Conservation (phyloP, 2,797 vertebrate genomes). For the Rhinophrynus dorsalis region DNA sequence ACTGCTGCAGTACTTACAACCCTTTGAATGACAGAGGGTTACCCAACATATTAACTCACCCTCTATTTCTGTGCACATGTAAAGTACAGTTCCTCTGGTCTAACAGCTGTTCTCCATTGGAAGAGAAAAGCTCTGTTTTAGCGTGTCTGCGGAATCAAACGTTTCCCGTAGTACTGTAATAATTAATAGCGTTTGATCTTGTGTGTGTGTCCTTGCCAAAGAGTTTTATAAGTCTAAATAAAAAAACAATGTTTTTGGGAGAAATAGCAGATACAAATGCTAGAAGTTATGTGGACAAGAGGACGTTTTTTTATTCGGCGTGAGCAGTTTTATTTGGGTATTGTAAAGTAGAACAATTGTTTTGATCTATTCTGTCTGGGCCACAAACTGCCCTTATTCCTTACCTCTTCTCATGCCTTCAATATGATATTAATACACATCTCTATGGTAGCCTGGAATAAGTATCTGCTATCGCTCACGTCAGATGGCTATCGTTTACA, state of each 20-base stretch:
- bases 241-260: slow-evolving; percentile 1
- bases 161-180: slow-evolving; percentile 36
- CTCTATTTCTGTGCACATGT: too few species aligned
- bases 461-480: too few species aligned
- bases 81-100: background rate
- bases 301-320: background rate
- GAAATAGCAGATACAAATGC: slow-evolving; percentile 8
- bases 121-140: slow-evolving; percentile 1
- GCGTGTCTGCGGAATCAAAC: slow-evolving; percentile 23
- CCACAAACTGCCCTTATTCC: background rate
- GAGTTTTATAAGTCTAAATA: slow-evolving; percentile 8
- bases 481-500: too few species aligned
- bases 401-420: slow-evolving; percentile 3
- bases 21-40: too few species aligned
- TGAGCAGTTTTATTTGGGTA: background rate
- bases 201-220: slow-evolving; percentile 35
- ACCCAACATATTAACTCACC: too few species aligned
- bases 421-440: slow-evolving; percentile 8
- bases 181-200: slow-evolving; percentile 42
- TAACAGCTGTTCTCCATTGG: slow-evolving; percentile 33
- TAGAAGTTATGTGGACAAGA: background rate
- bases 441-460: slow-evolving; percentile 2
- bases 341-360: background rate
- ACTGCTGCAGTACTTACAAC: too few species aligned
- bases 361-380: slow-evolving; percentile 1